Percentiles rank a stretch among this genome's conserved stretches.
phyloP scores from a whole-genome alignment of 2,888 invertebrate genomes.

The Euplagia quadripunctaria region DNA sequence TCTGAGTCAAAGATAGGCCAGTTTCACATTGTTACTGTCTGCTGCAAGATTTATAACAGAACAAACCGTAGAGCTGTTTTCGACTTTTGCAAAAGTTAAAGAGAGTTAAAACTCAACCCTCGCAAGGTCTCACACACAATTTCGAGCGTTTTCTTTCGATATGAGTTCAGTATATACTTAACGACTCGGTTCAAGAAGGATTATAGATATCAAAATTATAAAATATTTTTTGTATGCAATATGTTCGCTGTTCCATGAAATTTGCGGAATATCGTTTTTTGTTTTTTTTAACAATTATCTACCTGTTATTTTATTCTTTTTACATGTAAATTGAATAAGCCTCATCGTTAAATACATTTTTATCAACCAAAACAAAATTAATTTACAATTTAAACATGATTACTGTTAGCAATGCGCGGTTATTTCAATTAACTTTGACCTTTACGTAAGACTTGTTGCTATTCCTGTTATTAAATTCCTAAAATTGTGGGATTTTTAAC shows the following conservation, averaged over 20 bases:
- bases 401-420: not conserved
- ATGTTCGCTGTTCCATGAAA: too few species aligned
- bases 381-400: not conserved
- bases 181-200: slow-evolving; percentile 29
- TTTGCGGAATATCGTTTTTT: slow-evolving; percentile 18
- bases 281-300: not conserved
- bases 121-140: slow-evolving; percentile 41
- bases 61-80: slow-evolving; percentile 52
- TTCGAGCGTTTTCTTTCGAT: slow-evolving; percentile 57
- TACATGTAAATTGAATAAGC: not conserved
- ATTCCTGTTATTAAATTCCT: not conserved
- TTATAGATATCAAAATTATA: slow-evolving; percentile 19
- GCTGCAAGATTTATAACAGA: slow-evolving; percentile 59
- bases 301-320: not conserved
- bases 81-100: slow-evolving; percentile 59
- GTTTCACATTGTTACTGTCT: slow-evolving; percentile 66
- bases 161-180: slow-evolving; percentile 37
- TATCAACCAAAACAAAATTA: not conserved
- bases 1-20: slow-evolving; percentile 51
- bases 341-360: not conserved
- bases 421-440: not conserved
- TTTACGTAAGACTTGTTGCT: not conserved
- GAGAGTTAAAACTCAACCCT: slow-evolving; percentile 56
- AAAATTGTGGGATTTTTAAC: not conserved
- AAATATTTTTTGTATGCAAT: too few species aligned